Evolutionary conservation across 2,113 vertebrate species (phyloP).

Genomic region (Alces alces): DNA sequence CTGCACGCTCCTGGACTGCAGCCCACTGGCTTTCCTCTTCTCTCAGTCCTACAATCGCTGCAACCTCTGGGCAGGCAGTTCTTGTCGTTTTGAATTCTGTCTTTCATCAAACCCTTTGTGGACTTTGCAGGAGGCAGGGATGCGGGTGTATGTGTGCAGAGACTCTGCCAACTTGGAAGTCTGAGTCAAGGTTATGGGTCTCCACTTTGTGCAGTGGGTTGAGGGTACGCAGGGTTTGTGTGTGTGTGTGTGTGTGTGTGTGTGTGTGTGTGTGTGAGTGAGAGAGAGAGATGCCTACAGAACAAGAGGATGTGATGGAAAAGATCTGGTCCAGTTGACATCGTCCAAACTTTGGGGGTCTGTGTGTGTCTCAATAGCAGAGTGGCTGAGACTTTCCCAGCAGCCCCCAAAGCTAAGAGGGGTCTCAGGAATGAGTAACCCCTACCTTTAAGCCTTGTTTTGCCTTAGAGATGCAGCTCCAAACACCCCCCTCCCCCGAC

Average conservation of each 20-base stretch:
- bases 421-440: background rate
- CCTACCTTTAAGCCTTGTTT: background rate
- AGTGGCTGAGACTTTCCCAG: background rate
- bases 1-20: constrained; percentile 28
- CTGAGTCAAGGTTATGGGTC: constrained; percentile 67
- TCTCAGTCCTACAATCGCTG: background rate
- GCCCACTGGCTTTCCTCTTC: constrained; percentile 6
- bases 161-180: background rate
- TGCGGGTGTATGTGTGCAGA: background rate
- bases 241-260: background rate
- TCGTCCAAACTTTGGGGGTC: background rate
- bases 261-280: background rate
- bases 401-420: background rate
- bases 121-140: background rate
- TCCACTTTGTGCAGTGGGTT: constrained; percentile 8
- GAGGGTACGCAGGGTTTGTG: background rate
- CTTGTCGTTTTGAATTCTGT: background rate
- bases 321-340: background rate
- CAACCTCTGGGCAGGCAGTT: constrained; percentile 33
- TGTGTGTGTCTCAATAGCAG: background rate
- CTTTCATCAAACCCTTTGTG: constrained; percentile 35
- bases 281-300: background rate
- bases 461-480: constrained; percentile 43
- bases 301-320: background rate
- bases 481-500: background rate